Conservation (phyloP, 1,140 invertebrate species). For the Thalassaphorura encarpata region DNA sequence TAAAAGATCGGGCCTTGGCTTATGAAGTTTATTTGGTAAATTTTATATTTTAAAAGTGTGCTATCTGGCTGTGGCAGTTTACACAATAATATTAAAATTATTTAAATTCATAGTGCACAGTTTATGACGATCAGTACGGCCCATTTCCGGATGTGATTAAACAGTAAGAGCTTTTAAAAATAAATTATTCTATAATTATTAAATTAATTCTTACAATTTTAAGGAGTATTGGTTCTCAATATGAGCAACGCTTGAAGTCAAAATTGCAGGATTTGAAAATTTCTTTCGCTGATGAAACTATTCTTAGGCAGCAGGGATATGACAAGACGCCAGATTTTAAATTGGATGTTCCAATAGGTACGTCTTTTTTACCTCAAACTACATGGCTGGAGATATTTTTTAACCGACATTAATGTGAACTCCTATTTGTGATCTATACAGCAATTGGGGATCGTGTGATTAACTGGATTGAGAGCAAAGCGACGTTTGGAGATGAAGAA, state of each 20-base stretch:
- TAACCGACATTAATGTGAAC: no score
- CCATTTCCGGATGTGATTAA: conserved; percentile 61
- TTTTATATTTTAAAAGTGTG: conserved; percentile 12
- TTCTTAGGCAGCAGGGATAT: conserved; percentile 68
- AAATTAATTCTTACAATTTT: not conserved
- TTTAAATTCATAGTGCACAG: conserved; percentile 49
- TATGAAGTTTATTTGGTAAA: conserved; percentile 66
- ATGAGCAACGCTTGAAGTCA: conserved; percentile 57
- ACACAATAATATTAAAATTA: no score
- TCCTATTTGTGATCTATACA: conserved; percentile 20
- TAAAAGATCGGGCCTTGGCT: conserved; percentile 57
- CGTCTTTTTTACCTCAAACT: conserved; percentile 6
- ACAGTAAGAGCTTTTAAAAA: conserved; percentile 47
- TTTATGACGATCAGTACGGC: conserved; percentile 66
- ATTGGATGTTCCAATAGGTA: conserved; percentile 70
- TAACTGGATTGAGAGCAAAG: conserved; percentile 96
- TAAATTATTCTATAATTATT: no score
- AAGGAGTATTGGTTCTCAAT: conserved; percentile 53
- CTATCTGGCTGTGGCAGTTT: no score
- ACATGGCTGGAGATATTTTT: no score
- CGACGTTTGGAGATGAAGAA: conserved; percentile 75
- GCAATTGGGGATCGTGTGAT: conserved; percentile 73
- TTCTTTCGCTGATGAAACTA: conserved; percentile 67
- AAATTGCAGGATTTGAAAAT: conserved; percentile 49
- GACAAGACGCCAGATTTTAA: conserved; percentile 94